phyloP scores from a whole-genome alignment of 1,140 invertebrate genomes.

The Drosophila repletoides region DNA sequence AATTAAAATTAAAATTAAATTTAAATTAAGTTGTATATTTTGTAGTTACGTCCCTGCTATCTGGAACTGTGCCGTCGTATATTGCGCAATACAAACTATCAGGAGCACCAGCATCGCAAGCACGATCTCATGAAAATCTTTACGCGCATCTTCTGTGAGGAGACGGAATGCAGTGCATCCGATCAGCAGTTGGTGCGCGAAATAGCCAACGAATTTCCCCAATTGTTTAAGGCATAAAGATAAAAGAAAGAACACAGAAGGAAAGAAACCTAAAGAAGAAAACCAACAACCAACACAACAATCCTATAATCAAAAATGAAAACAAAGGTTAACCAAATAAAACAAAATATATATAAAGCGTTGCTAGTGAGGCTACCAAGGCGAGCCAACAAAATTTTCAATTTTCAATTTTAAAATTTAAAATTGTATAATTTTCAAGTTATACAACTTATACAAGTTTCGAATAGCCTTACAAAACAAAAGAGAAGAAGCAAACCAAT shows the following conservation, averaged over 20 bases:
- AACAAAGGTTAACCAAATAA: neutral
- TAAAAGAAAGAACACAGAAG: neutral
- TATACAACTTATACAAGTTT: constrained; percentile 15
- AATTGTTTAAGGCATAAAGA: constrained; percentile 87
- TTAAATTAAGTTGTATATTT: constrained; percentile 5
- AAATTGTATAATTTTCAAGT: constrained; percentile 20
- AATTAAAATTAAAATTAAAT: neutral
- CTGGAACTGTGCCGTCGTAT: constrained; percentile 90
- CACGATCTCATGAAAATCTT: constrained; percentile 91
- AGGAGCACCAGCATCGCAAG: constrained; percentile 88
- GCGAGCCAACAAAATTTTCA: constrained; percentile 50
- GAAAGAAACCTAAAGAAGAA: constrained; percentile 29
- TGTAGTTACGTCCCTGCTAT: constrained; percentile 88
- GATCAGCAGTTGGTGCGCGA: constrained; percentile 90
- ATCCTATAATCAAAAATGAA: constrained; percentile 6
- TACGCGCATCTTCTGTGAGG: constrained; percentile 92
- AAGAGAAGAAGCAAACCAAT: neutral
- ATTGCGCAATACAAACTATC: constrained; percentile 89
- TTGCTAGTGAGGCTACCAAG: constrained; percentile 67
- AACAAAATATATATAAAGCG: constrained; percentile 66
- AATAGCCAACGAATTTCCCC: constrained; percentile 92
- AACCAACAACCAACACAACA: neutral
- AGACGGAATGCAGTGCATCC: constrained; percentile 87
- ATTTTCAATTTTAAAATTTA: constrained; percentile 32
- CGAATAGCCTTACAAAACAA: constrained; percentile 24